A percentile compares a stretch with the other conserved stretches of the same genome.
Evolutionary conservation across 2,888 invertebrate genomes (phyloP).

Genomic region (Agriotes lineatus): DNA sequence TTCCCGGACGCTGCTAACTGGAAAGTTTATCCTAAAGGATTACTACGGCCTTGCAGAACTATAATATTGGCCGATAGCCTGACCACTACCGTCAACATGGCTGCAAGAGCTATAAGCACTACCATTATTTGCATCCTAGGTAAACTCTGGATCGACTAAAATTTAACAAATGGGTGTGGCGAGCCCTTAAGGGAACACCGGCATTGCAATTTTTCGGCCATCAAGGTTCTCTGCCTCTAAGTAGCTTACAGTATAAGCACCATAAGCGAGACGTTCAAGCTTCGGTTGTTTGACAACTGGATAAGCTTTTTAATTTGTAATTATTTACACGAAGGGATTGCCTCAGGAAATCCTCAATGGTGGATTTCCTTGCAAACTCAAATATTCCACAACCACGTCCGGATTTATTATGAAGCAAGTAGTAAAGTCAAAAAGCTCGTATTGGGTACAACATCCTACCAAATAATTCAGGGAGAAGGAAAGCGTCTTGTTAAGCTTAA

Average conservation of each 20-base stretch:
- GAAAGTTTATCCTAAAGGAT: conserved; percentile 42
- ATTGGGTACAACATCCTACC: conserved; percentile 11
- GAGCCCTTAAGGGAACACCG: neutral
- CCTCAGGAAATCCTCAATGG: conserved; percentile 3
- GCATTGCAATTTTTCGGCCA: neutral
- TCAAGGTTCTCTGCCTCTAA: too few species aligned
- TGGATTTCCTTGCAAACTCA: neutral
- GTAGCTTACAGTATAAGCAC: too few species aligned
- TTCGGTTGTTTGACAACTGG: too few species aligned
- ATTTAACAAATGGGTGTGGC: conserved; percentile 11
- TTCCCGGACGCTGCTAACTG: conserved; percentile 40
- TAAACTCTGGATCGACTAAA: conserved; percentile 5
- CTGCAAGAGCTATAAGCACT: conserved; percentile 17
- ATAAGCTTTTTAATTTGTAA: neutral
- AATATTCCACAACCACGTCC: conserved; percentile 1
- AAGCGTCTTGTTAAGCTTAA: conserved; percentile 19
- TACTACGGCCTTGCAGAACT: conserved; percentile 31
- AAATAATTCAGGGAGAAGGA: conserved; percentile 17
- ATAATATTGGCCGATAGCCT: conserved; percentile 15
- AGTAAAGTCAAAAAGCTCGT: conserved; percentile 1
- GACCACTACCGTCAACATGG: conserved; percentile 13
- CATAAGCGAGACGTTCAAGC: too few species aligned
- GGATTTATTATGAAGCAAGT: conserved; percentile 11
- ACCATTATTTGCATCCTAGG: conserved; percentile 14
- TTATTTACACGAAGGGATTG: neutral